Evolutionary conservation across 1,140 invertebrate species (phyloP), one percentile per base, ranked within the genome.

Genomic region (Orius insidiosus): DNA sequence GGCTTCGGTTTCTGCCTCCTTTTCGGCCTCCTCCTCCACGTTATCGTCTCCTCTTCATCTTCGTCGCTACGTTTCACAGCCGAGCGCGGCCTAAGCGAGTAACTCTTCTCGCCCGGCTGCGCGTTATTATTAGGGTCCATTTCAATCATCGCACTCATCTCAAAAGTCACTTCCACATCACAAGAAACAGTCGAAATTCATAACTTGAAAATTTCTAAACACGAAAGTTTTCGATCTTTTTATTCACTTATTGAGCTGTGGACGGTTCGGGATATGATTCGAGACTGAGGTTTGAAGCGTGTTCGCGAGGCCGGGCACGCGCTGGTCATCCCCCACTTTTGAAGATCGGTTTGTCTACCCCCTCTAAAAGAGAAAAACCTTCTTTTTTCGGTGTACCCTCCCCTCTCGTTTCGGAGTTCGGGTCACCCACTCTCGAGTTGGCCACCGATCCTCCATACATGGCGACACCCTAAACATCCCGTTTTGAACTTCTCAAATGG

Each of bases 1-100:
- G 85, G 74, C 60, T 78, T 76, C 40, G 71, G 67, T 59, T 81
- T 83, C n/a, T 72, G 63, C 47, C 71, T 39, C 41, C 45, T 52
- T 45, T 58, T 58, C 5, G 48, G 40, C 13, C 53, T 45, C 14
- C 53, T 51, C 5, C 54, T 47, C 1, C 51, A 51, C 47, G 51
- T 50, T 34, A 40, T 44, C 1, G 32, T 46, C n/a, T 47, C 46
- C 10, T 50, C 52, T 8, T 51, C 49, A 7, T 56, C 55, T 0
- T 50, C 50, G 8, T 56, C 54, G 46, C 41, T 32, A 46, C 42
- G 5, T 51, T 50, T 51, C 2, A 37, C 7, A 13, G 19, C 39
- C 4, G 54, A 46, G 7, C 57, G 46, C 5, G 57, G 57, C 5
- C 57, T 36, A 4, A 58, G 38, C 14, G 54, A 57, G 39, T 58